These are phyloP conservation scores for Cyanoderma ruficeps DNA, from an alignment of 2,113 vertebrate species.

Conservation along the genomic window DNA sequence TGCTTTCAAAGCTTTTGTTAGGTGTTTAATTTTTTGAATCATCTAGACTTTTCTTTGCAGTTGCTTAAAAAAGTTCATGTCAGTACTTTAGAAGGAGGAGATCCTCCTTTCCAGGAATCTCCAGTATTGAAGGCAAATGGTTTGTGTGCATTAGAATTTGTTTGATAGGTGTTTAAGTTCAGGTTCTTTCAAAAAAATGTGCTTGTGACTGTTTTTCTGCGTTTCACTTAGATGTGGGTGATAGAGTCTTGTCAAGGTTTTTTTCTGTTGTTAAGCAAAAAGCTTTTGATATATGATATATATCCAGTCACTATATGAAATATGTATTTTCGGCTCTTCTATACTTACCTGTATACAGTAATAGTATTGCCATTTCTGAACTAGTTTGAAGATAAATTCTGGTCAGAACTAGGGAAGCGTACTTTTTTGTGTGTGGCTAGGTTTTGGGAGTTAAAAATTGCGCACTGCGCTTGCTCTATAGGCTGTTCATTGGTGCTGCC, in stretches of 20 bases:
- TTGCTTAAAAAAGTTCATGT: neutral
- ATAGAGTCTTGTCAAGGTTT: neutral
- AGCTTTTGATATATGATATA: neutral
- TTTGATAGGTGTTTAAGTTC: neutral
- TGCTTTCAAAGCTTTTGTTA: neutral
- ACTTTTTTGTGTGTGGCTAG: rapidly evolving
- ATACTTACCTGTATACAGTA: neutral
- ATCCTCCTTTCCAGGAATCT: neutral
- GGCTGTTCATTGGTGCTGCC: neutral
- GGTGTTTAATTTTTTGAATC: neutral
- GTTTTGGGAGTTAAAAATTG: neutral
- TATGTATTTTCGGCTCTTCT: neutral
- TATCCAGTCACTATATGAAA: neutral
- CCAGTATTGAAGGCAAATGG: neutral
- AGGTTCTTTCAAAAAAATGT: neutral
- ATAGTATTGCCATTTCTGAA: neutral
- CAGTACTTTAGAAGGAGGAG: neutral
- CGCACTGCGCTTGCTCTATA: neutral
- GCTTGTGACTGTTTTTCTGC: neutral
- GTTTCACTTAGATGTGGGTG: neutral
- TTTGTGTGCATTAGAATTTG: neutral
- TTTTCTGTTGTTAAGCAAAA: neutral
- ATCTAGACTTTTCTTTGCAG: neutral
- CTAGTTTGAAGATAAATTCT: neutral
- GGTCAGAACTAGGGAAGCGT: neutral